Conservation (phyloP, 2,113 vertebrate species). For the Naja naja region DNA sequence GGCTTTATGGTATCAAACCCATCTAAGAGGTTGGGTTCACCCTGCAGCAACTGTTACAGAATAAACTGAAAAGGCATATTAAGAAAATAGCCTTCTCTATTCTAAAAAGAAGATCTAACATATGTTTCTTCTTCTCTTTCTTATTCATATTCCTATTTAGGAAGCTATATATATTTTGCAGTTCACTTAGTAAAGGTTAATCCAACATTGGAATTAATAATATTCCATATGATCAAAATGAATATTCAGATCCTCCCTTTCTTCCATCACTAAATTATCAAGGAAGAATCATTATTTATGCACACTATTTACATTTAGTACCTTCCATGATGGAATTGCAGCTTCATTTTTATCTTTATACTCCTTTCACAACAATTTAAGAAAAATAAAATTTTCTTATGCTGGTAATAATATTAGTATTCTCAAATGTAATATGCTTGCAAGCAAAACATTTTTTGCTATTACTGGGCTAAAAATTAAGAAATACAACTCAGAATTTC, state of each 20-base stretch:
- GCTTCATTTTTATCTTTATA: conserved; percentile 41
- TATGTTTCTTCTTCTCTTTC: neutral
- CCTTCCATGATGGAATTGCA: conserved; percentile 41
- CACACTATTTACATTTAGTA: conserved; percentile 49
- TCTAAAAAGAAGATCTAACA: neutral
- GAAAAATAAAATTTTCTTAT: conserved; percentile 31
- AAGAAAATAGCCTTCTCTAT: neutral
- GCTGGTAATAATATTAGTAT: neutral
- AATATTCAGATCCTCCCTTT: conserved; percentile 36
- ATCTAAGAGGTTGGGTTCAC: neutral
- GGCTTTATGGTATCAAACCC: neutral
- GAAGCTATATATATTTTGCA: neutral
- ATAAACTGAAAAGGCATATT: neutral
- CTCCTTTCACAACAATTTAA: neutral
- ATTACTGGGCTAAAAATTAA: neutral
- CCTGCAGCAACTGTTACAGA: neutral
- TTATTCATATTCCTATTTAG: neutral
- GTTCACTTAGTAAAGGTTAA: neutral
- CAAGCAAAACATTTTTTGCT: neutral
- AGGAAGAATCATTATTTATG: conserved; percentile 41
- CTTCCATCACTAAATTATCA: conserved; percentile 3
- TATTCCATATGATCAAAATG: conserved; percentile 38
- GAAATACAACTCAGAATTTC: neutral
- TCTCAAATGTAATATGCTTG: neutral
- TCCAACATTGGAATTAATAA: conserved; percentile 36